Percentiles rank a stretch among this genome's conserved stretches.
phyloP scores from a whole-genome alignment of 2,113 vertebrate species.

The Dissostichus mawsoni region DNA sequence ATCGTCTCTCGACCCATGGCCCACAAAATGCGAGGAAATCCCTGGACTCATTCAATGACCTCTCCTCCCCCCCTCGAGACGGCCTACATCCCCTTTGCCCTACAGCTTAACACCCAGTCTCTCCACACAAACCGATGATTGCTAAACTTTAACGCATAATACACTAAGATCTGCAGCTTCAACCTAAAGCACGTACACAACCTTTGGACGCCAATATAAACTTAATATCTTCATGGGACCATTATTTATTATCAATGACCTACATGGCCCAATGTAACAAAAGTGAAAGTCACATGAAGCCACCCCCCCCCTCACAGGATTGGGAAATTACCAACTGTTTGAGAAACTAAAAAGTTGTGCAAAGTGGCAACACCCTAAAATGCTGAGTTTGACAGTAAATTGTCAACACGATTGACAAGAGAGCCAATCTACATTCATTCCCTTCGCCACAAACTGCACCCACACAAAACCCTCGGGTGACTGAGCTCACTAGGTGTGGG shows the following conservation, averaged over 20 bases:
- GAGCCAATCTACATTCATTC: conserved; percentile 13
- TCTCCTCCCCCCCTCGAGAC: conserved; percentile 24
- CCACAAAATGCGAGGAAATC: conserved; percentile 63
- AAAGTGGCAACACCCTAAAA: background rate
- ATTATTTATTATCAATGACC: background rate
- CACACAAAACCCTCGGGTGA: conserved; percentile 14
- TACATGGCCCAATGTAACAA: background rate
- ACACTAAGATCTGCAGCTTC: background rate
- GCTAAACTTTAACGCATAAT: background rate
- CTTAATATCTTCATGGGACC: background rate
- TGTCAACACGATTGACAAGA: background rate
- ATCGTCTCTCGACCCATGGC: conserved; percentile 45
- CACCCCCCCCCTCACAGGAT: background rate
- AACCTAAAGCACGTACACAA: conserved; percentile 9
- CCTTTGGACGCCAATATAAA: conserved; percentile 37
- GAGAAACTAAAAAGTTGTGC: conserved; percentile 6
- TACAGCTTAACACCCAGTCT: background rate
- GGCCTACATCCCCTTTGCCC: background rate
- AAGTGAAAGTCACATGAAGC: conserved; percentile 46
- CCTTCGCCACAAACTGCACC: background rate
- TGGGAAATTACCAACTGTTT: conserved; percentile 22
- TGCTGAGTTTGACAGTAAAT: background rate
- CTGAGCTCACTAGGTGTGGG: conserved; percentile 19
- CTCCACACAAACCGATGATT: conserved; percentile 12
- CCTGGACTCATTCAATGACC: conserved; percentile 54